Evolutionary conservation across 2,113 vertebrate genomes (phyloP).

Genomic region (Rousettus leschenaultii): DNA sequence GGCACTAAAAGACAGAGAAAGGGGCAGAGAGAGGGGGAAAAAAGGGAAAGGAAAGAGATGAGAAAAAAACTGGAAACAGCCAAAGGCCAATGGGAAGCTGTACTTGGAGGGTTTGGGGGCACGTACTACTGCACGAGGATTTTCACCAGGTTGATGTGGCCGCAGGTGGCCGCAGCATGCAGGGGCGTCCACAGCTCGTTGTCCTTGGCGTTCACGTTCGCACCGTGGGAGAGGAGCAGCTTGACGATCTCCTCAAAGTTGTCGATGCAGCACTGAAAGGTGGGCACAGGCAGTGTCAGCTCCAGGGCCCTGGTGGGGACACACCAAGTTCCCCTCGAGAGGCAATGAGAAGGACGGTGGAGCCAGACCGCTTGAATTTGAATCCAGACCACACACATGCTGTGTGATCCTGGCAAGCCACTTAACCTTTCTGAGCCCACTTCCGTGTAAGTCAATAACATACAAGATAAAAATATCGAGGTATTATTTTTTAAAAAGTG

Average conservation of each 20-base stretch:
- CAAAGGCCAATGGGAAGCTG: neutral
- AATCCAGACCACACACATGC: neutral
- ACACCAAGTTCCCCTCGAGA: rapidly evolving
- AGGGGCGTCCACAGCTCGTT: slow-evolving; percentile 97
- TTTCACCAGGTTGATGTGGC: slow-evolving; percentile 95
- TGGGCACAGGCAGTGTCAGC: slow-evolving; percentile 52
- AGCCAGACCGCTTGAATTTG: neutral
- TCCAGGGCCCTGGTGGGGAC: neutral
- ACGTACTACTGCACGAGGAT: slow-evolving; percentile 96
- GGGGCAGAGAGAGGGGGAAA: neutral
- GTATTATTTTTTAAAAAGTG: neutral
- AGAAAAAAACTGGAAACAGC: neutral
- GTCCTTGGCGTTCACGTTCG: slow-evolving; percentile 94
- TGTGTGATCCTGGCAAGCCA: neutral
- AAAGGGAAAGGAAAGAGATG: neutral
- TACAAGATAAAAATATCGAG: neutral
- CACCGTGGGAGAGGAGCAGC: slow-evolving; percentile 91
- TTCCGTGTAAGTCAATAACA: neutral
- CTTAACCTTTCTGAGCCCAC: neutral
- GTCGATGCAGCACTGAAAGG: slow-evolving; percentile 95
- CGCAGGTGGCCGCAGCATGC: slow-evolving; percentile 96
- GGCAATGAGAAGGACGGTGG: rapidly evolving
- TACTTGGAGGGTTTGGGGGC: neutral
- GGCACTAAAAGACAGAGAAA: neutral
- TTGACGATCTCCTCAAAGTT: slow-evolving; percentile 98